Conservation (phyloP, 2,113 vertebrate species). For the Craseonycteris thonglongyai region DNA sequence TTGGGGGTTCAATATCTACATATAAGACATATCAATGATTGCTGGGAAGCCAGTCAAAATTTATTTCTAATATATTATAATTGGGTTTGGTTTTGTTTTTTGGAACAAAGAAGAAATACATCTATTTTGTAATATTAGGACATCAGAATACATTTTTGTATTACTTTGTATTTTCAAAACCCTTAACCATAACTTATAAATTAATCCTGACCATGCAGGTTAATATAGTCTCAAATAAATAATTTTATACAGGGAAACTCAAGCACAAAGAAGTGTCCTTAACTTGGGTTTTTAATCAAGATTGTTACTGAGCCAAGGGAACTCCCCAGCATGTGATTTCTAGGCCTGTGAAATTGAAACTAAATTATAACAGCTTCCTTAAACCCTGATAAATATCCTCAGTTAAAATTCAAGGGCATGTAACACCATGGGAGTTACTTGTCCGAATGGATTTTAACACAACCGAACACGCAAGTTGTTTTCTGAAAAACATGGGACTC, state of each 20-base stretch:
- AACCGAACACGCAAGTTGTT: not conserved
- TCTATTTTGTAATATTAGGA: not conserved
- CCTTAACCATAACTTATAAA: not conserved
- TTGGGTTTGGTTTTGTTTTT: not conserved
- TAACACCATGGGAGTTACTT: not conserved
- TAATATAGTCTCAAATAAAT: slow-evolving; percentile 34
- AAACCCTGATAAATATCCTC: slow-evolving; percentile 35
- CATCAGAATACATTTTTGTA: not conserved
- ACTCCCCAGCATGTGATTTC: slow-evolving; percentile 19
- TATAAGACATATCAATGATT: not conserved
- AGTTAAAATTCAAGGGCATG: slow-evolving; percentile 42
- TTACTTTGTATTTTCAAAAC: slow-evolving; percentile 29
- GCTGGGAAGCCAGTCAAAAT: not conserved
- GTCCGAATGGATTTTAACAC: slow-evolving; percentile 18
- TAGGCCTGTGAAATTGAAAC: slow-evolving; percentile 40
- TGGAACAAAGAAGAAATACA: slow-evolving; percentile 2
- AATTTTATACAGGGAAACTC: slow-evolving; percentile 30
- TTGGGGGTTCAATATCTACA: not conserved
- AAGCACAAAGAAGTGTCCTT: slow-evolving; percentile 23
- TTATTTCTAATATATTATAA: slow-evolving; percentile 43
- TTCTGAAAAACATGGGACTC: not conserved
- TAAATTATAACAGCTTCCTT: slow-evolving; percentile 51
- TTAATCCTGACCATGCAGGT: not conserved
- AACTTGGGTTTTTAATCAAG: slow-evolving; percentile 38
- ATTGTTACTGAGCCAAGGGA: slow-evolving; percentile 37